Conservation (phyloP, 2,113 vertebrate genomes). For the Semicossyphus pulcher region DNA sequence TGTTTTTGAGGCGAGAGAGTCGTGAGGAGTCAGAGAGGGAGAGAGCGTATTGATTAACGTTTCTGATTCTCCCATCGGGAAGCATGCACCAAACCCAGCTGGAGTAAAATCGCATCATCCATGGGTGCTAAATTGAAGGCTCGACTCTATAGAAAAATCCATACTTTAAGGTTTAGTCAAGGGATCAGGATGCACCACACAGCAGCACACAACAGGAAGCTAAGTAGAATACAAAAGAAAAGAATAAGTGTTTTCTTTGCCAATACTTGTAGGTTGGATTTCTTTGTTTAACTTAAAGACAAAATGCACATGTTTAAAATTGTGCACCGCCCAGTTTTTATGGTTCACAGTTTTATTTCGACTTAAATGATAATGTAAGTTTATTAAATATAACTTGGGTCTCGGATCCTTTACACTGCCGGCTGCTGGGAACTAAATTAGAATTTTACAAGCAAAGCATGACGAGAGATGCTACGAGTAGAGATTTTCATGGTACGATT, state of each 20-base stretch:
- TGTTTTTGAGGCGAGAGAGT: conserved; percentile 25
- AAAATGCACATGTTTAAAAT: too few species aligned
- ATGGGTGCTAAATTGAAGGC: conserved; percentile 56
- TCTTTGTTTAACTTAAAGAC: conserved; percentile 19
- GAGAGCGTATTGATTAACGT: conserved; percentile 68
- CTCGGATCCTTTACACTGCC: too few species aligned
- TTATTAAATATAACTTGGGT: too few species aligned
- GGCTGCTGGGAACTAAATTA: too few species aligned
- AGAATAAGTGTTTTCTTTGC: not conserved
- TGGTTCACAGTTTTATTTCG: too few species aligned
- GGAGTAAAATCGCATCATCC: conserved; percentile 65
- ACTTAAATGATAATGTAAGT: too few species aligned
- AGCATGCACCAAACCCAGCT: conserved; percentile 40
- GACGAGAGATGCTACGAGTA: too few species aligned
- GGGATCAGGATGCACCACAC: conserved; percentile 32
- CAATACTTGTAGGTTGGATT: too few species aligned
- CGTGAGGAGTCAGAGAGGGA: not conserved
- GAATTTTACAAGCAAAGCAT: too few species aligned
- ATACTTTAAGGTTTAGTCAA: conserved; percentile 62
- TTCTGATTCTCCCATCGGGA: conserved; percentile 64
- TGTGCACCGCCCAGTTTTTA: too few species aligned
- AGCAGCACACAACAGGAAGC: conserved; percentile 27
- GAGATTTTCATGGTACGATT: too few species aligned
- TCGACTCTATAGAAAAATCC: conserved; percentile 61
- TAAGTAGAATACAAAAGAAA: conserved; percentile 11